phyloP scores from a whole-genome alignment of 2,113 vertebrate species.

The Lipophrys pholis region DNA sequence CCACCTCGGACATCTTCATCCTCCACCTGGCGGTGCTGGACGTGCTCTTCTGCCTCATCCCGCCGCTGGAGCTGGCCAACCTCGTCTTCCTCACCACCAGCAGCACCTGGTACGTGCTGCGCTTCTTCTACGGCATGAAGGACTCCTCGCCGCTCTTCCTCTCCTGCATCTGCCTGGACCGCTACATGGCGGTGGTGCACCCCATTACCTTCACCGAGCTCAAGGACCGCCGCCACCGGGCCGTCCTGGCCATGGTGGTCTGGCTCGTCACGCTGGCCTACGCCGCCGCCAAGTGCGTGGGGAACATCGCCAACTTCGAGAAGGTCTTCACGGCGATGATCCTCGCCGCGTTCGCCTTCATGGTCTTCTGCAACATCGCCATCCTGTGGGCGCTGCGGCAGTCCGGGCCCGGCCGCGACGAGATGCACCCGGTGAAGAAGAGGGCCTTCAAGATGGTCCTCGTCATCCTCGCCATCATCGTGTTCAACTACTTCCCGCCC shows the following conservation, averaged over 20 bases:
- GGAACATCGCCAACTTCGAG: conserved; percentile 69
- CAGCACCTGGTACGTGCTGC: conserved; percentile 76
- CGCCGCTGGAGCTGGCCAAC: conserved; percentile 77
- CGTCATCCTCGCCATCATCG: conserved; percentile 82
- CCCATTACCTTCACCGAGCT: conserved; percentile 80
- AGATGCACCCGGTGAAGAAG: conserved; percentile 84
- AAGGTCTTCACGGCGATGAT: conserved; percentile 81
- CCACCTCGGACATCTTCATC: conserved; percentile 83
- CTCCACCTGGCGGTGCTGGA: conserved; percentile 79
- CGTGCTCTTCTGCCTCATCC: conserved; percentile 78
- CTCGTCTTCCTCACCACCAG: conserved; percentile 70
- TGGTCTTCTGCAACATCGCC: conserved; percentile 81
- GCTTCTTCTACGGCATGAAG: conserved; percentile 83
- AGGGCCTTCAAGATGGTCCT: conserved; percentile 84
- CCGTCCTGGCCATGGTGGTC: conserved; percentile 46
- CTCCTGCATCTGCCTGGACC: conserved; percentile 84
- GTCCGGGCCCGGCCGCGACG: conserved; percentile 73
- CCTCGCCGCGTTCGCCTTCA: conserved; percentile 73
- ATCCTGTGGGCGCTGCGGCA: conserved; percentile 76
- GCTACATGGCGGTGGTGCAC: conserved; percentile 82
- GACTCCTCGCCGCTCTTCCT: conserved; percentile 81
- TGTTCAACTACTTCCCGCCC: conserved; percentile 83
- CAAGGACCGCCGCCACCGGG: conserved; percentile 74
- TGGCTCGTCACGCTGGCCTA: conserved; percentile 80
- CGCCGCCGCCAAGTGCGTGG: conserved; percentile 64